Conservation (phyloP, 2,888 invertebrate species). For the Drosophila stalkeri region DNA sequence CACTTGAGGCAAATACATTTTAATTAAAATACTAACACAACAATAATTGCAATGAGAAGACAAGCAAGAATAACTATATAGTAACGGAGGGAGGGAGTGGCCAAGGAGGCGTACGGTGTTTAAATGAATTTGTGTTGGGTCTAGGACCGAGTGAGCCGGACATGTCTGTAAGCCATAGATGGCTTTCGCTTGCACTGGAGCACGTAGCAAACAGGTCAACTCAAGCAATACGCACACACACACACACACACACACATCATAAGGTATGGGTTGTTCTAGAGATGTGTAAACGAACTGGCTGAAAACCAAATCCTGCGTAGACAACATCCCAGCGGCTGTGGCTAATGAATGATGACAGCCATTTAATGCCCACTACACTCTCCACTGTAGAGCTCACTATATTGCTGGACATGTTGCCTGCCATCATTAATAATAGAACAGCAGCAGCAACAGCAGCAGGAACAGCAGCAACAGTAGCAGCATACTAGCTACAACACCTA, state of each 20-base stretch:
- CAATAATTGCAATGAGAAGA: constrained; percentile 61
- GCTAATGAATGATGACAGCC: constrained; percentile 79
- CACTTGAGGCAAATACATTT: constrained; percentile 65
- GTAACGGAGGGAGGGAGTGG: background rate
- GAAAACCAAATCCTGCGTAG: constrained; percentile 52
- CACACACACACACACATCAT: background rate
- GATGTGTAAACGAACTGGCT: constrained; percentile 57
- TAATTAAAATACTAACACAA: constrained; percentile 79
- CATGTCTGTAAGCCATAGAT: constrained; percentile 51
- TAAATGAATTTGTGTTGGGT: constrained; percentile 61
- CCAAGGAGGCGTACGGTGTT: background rate
- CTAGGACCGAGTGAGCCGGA: constrained; percentile 11
- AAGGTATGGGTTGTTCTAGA: constrained; percentile 38
- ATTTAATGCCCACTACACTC: constrained; percentile 56
- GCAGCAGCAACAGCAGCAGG: constrained; percentile 14
- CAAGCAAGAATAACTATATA: background rate
- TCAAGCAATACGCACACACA: constrained; percentile 13
- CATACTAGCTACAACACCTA: constrained; percentile 51
- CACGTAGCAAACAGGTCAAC: constrained; percentile 45
- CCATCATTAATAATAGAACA: constrained; percentile 66
- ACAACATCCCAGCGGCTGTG: constrained; percentile 66
- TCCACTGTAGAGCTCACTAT: background rate
- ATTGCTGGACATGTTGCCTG: constrained; percentile 2
- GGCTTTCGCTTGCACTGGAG: constrained; percentile 45
- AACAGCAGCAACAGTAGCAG: background rate